Base-by-base conservation (phyloP, 2,113 vertebrate genomes). In the Zosterops borbonicus region DNA sequence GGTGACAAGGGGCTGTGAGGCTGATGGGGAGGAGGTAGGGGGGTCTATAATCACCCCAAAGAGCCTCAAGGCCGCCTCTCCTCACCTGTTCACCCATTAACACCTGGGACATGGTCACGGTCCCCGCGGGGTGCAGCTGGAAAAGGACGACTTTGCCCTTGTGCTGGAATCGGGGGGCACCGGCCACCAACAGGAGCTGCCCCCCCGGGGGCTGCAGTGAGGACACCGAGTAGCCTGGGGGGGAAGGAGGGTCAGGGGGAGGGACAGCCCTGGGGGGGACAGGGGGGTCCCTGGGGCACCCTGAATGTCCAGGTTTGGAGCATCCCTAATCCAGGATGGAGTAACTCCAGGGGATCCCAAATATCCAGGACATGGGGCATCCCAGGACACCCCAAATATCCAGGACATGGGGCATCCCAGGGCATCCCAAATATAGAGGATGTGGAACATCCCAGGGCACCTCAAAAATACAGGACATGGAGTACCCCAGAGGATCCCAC, bases 141-240 rank as follows among this genome's bases (percentile, higher is more conserved):
- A 99, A 99, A 77, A 99, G 96, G 70, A 99, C 98, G 9, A 99
- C 98, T 94, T 99, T 99, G 87, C 99, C 99, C 97, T 99, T 99
- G 97, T 99, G 99, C 97, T 98, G 99, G 96, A 99, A 99, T 8
- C 99, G 98, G 28, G 99, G 99, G 49, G 99, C 99, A 9, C 99
- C 99, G 0, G 99, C 99, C 37, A 99, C 98, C 3, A 98, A 98
- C 23, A 99, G 93, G 47, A 88, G 98, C 75, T 42, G 98, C 87
- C 98, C 98, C 11, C 98, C 94, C 1, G 96, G 98, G 31, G 99
- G 95, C 14, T 96, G 92, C 96, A 99, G 97, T 2, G 99, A 99
- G 6, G 99, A 99, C 46, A 99, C 99, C 0, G 99, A 98, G 87
- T 99, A 99, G 47, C 99, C 99, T 99, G 76, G 8, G 71, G 12